Percentiles rank a stretch among this genome's conserved stretches.
phyloP scores from a whole-genome alignment of 2,888 invertebrate genomes.

The Trissolcus japonicus region DNA sequence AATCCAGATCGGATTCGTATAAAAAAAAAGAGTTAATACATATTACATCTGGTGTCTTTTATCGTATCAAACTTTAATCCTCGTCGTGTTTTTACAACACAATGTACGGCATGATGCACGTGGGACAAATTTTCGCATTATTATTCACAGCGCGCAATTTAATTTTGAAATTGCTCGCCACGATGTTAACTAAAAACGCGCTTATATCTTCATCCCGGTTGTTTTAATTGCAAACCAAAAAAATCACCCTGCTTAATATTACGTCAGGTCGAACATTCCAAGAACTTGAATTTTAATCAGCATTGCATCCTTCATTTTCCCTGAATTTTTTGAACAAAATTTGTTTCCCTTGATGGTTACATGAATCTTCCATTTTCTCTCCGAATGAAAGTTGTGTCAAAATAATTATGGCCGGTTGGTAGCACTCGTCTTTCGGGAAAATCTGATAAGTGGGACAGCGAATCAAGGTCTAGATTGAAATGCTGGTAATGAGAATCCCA shows the following conservation, averaged over 20 bases:
- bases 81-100: constrained; percentile 4
- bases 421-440: neutral
- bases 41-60: constrained; percentile 35
- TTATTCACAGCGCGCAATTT: no score
- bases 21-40: constrained; percentile 10
- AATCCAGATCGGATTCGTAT: constrained; percentile 3
- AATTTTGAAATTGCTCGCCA: no score
- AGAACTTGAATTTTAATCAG: no score
- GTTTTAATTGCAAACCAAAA: neutral
- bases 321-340: no score
- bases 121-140: no score
- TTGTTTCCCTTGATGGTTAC: no score
- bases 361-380: neutral
- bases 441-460: neutral
- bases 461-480: constrained; percentile 14
- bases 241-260: neutral
- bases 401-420: neutral
- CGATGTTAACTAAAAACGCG: neutral
- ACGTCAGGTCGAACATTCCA: neutral
- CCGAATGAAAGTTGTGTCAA: neutral
- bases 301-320: neutral
- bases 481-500: constrained; percentile 16
- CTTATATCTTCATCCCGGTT: constrained; percentile 1
- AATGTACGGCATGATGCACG: neutral
- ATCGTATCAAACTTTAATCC: neutral